Percentiles rank a stretch among this genome's conserved stretches.
Evolutionary conservation across 92 coral and sea anemone species (phyloP).

Genomic region (Palythoa grandiflora): DNA sequence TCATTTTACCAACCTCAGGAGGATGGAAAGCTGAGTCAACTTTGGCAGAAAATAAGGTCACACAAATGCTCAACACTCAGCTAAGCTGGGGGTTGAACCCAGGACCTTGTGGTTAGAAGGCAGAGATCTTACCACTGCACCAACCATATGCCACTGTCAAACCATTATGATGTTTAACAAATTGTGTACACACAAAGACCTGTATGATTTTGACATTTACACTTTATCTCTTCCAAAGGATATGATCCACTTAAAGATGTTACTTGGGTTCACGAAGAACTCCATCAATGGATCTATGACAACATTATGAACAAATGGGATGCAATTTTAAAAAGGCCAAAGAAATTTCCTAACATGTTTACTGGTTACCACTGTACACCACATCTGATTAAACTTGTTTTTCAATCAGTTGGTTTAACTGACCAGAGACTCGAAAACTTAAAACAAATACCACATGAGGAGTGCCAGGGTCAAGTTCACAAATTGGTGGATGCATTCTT

Average conservation of each 20-base stretch:
- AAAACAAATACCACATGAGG: slow-evolving; percentile 51
- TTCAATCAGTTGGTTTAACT: slow-evolving; percentile 71
- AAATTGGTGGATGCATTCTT: slow-evolving; percentile 72
- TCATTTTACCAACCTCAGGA: no score
- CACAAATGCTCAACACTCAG: no score
- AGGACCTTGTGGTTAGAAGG: no score
- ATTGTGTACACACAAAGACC: no score
- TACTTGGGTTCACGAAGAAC: slow-evolving; percentile 80
- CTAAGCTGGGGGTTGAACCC: no score
- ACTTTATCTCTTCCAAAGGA: slow-evolving; percentile 53
- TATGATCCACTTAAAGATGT: slow-evolving; percentile 88
- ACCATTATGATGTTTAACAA: no score
- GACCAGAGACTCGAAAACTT: slow-evolving; percentile 70
- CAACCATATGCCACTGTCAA: no score
- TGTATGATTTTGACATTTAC: neutral
- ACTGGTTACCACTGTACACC: slow-evolving; percentile 82
- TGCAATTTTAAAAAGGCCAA: slow-evolving; percentile 76
- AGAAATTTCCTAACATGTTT: slow-evolving; percentile 77
- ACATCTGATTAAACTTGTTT: slow-evolving; percentile 68
- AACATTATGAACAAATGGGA: slow-evolving; percentile 76
- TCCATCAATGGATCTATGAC: slow-evolving; percentile 84
- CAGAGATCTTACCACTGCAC: no score
- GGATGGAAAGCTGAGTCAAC: no score
- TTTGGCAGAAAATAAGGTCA: no score
- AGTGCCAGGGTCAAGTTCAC: slow-evolving; percentile 68